phyloP scores from a whole-genome alignment of 2,113 vertebrate genomes.

The Tiliqua scincoides region DNA sequence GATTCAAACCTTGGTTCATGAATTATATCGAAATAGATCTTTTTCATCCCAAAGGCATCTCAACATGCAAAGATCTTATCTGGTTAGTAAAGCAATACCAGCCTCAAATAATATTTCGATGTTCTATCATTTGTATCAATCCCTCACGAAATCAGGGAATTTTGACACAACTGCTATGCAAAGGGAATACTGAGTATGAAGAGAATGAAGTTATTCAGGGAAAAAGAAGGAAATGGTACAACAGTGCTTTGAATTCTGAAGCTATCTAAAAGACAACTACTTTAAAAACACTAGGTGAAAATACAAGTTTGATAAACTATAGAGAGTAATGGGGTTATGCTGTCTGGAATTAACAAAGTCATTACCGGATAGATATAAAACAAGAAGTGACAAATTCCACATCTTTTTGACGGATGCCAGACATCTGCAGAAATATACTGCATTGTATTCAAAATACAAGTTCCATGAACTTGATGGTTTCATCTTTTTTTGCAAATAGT shows the following conservation, averaged over 20 bases:
- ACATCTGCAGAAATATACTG: neutral
- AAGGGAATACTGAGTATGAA: constrained; percentile 20
- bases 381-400: neutral
- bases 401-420: neutral
- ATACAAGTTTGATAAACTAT: constrained; percentile 16
- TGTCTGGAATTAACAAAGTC: constrained; percentile 38
- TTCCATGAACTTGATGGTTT: no score
- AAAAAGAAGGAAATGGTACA: constrained; percentile 6
- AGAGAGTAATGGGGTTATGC: constrained; percentile 43
- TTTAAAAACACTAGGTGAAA: constrained; percentile 46
- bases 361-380: constrained; percentile 32
- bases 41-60: neutral
- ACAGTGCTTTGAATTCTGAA: constrained; percentile 40
- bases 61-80: neutral
- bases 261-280: constrained; percentile 47
- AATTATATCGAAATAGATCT: constrained; percentile 15
- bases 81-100: constrained; percentile 13
- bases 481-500: neutral
- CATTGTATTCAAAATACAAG: neutral
- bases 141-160: constrained; percentile 15
- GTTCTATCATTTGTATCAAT: constrained; percentile 14
- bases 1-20: neutral
- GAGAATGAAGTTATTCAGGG: constrained; percentile 30
- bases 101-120: constrained; percentile 9
- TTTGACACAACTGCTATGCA: constrained; percentile 16